These are phyloP conservation scores for Tringa solitaria DNA, from an alignment of 2,113 vertebrate species.

Conservation along the genomic window DNA sequence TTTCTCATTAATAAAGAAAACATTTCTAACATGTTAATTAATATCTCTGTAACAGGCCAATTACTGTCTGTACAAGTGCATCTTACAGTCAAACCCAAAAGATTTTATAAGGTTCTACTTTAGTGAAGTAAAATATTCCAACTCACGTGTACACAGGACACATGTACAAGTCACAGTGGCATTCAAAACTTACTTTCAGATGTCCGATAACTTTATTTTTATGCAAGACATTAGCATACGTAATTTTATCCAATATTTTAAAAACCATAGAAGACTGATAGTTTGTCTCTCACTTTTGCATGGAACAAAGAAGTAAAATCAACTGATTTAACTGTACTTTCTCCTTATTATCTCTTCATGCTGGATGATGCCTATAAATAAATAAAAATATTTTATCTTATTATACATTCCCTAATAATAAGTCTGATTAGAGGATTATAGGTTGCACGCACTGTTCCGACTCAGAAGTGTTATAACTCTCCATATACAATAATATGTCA, in stretches of 20 bases:
- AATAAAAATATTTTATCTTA: not conserved
- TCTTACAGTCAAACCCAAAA: slow-evolving; percentile 74
- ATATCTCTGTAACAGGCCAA: slow-evolving; percentile 93
- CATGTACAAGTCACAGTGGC: not conserved
- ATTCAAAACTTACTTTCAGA: not conserved
- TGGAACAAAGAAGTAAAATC: not conserved
- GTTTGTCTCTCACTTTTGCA: not conserved
- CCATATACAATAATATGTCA: not conserved
- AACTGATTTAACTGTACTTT: not conserved
- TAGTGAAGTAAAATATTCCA: not conserved
- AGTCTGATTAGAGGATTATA: not conserved
- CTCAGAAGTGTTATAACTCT: not conserved
- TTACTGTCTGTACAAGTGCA: slow-evolving; percentile 88
- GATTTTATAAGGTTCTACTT: slow-evolving; percentile 44
- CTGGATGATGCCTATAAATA: not conserved
- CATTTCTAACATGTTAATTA: slow-evolving; percentile 93
- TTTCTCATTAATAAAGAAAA: slow-evolving; percentile 97
- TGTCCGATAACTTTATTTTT: not conserved
- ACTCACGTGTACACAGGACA: not conserved
- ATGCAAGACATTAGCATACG: not conserved
- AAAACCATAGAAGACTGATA: not conserved
- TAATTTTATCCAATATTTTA: not conserved
- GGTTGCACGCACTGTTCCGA: not conserved
- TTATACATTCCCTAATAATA: not conserved
- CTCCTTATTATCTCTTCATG: not conserved